A percentile compares a stretch with the other conserved stretches of the same genome.
Conservation (phyloP, 2,113 vertebrate genomes). For the Megaptera novaeangliae region DNA sequence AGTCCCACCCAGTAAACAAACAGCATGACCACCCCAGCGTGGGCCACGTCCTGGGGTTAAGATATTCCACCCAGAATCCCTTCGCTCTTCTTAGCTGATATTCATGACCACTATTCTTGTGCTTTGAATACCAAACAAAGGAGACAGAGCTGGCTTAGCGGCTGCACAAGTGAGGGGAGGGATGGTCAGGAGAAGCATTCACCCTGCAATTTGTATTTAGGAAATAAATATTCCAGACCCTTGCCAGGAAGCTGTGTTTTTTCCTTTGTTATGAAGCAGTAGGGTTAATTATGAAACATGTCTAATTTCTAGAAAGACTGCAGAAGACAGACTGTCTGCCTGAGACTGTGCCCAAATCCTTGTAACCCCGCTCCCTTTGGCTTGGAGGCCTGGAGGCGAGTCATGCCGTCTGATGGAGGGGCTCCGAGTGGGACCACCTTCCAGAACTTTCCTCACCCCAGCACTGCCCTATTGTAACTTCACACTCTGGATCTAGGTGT, state of each 20-base stretch:
- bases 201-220: not conserved
- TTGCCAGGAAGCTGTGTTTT: not conserved
- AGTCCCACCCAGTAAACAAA: constrained; percentile 37
- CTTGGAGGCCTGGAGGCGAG: not conserved
- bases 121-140: constrained; percentile 72
- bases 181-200: not conserved
- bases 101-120: constrained; percentile 58
- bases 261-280: not conserved
- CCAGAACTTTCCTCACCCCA: not conserved
- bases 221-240: constrained; percentile 15
- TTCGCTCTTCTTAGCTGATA: constrained; percentile 50
- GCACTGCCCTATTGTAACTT: not conserved
- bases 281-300: not conserved
- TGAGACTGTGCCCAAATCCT: not conserved
- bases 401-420: not conserved
- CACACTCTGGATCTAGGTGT: not conserved
- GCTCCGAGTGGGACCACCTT: fast-evolving
- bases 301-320: constrained; percentile 3
- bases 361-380: fast-evolving
- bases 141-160: not conserved
- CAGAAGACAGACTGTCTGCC: not conserved
- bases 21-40: constrained; percentile 28
- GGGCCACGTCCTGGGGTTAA: constrained; percentile 57
- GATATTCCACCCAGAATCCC: constrained; percentile 63
- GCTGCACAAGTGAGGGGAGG: not conserved